Conservation (phyloP, 2,888 invertebrate species). For the Tenthredo mesomela region DNA sequence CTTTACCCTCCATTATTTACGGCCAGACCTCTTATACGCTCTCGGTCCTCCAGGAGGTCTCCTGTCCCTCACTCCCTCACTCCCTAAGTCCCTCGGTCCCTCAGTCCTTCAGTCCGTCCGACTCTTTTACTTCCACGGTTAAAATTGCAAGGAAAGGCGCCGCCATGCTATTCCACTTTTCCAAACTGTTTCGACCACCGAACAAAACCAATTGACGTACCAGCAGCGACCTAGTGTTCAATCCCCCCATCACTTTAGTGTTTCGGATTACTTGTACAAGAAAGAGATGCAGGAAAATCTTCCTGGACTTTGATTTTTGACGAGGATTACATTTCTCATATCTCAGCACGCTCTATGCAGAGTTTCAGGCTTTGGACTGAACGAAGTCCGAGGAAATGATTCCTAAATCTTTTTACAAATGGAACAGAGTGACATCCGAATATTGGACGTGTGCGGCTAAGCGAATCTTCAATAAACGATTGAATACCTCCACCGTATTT, state of each 20-base stretch:
- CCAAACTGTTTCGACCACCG: slow-evolving; percentile 13
- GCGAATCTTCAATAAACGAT: not conserved
- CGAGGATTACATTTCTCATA: not conserved
- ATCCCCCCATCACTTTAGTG: not conserved
- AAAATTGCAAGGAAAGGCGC: not conserved
- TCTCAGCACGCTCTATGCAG: too few relatives aligned
- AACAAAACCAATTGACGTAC: not conserved
- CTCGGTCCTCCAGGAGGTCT: not conserved
- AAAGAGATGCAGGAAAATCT: not conserved
- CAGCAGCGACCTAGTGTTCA: not conserved
- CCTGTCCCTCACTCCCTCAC: not conserved
- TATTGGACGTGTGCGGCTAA: not conserved
- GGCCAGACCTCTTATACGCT: slow-evolving; percentile 51
- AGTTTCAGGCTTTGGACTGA: not conserved
- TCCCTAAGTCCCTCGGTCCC: not conserved
- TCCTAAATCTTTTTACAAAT: not conserved
- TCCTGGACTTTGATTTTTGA: not conserved
- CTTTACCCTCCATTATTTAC: slow-evolving; percentile 71
- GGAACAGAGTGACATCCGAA: not conserved
- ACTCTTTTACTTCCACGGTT: slow-evolving; percentile 21
- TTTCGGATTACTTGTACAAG: not conserved
- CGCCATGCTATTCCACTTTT: slow-evolving; percentile 16
- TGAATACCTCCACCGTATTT: not conserved
- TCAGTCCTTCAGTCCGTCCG: not conserved
- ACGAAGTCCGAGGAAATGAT: not conserved